Percentiles rank a stretch among this genome's conserved stretches.
phyloP scores from a whole-genome alignment of 2,888 invertebrate genomes.

The Latrodectus elegans region DNA sequence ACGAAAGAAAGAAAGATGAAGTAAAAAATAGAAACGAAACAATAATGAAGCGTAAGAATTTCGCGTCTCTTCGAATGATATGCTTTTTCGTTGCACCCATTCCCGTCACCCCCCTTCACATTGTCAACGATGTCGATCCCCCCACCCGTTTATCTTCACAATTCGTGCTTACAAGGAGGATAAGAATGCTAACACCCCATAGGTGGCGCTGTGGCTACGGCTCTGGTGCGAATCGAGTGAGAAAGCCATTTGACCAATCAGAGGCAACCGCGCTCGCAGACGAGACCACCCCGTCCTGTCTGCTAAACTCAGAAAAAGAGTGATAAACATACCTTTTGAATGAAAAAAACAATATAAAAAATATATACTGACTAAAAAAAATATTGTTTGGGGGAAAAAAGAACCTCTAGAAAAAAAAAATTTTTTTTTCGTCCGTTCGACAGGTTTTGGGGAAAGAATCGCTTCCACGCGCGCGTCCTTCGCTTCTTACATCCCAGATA shows the following conservation, averaged over 20 bases:
- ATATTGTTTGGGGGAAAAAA: background rate
- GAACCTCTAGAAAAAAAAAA: background rate
- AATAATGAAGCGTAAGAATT: slow-evolving; percentile 39
- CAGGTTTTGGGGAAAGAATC: slow-evolving; percentile 1
- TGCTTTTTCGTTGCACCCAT: slow-evolving; percentile 21
- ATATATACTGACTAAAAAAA: background rate
- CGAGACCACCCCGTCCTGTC: slow-evolving; percentile 59
- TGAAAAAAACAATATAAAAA: slow-evolving; percentile 23
- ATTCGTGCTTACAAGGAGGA: slow-evolving; percentile 41
- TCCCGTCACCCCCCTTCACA: background rate
- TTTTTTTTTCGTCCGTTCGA: slow-evolving; percentile 11
- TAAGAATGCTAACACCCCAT: slow-evolving; percentile 57
- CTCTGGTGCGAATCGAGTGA: slow-evolving; percentile 61
- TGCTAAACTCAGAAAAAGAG: slow-evolving; percentile 18
- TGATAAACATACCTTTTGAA: slow-evolving; percentile 32
- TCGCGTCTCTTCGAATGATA: slow-evolving; percentile 47
- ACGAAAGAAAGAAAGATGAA: background rate
- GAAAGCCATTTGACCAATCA: slow-evolving; percentile 64
- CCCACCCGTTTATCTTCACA: slow-evolving; percentile 36
- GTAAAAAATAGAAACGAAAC: slow-evolving; percentile 8
- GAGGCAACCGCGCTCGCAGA: slow-evolving; percentile 52
- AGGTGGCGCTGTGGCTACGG: slow-evolving; percentile 63
- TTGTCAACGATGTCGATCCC: slow-evolving; percentile 1
- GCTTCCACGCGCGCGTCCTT: background rate
- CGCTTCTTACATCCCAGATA: background rate